A percentile compares a stretch with the other conserved stretches of the same genome.
phyloP scores from a whole-genome alignment of 1,140 invertebrate genomes.

The Danaus melanippus region DNA sequence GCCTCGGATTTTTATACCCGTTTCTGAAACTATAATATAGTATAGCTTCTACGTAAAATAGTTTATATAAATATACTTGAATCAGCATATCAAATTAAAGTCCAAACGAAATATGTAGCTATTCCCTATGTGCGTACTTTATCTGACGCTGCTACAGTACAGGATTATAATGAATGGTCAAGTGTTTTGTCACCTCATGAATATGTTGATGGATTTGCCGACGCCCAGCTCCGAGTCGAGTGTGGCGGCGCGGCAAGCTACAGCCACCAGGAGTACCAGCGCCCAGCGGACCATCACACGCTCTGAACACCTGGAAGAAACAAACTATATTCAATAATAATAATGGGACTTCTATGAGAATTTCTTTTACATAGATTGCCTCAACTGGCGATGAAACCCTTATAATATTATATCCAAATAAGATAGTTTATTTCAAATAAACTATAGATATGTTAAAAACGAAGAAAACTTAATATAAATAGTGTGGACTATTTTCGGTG shows the following conservation, averaged over 20 bases:
- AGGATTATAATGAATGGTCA: not conserved
- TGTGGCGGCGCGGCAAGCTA: slow-evolving; percentile 54
- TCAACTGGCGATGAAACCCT: too few relatives aligned
- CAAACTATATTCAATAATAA: not conserved
- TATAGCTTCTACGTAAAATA: too few relatives aligned
- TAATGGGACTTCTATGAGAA: not conserved
- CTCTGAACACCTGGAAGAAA: slow-evolving; percentile 29
- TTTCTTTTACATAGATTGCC: too few relatives aligned
- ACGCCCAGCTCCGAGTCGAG: slow-evolving; percentile 76
- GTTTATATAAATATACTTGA: too few relatives aligned
- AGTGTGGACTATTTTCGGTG: too few relatives aligned
- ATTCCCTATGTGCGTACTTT: too few relatives aligned
- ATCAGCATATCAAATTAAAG: too few relatives aligned
- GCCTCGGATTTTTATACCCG: too few relatives aligned
- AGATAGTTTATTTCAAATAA: not conserved
- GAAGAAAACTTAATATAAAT: too few relatives aligned
- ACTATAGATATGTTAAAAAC: not conserved
- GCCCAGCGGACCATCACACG: slow-evolving; percentile 58
- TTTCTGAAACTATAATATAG: too few relatives aligned
- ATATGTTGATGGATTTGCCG: slow-evolving; percentile 82
- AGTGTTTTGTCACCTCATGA: slow-evolving; percentile 67
- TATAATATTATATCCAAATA: not conserved
- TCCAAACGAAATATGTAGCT: too few relatives aligned
- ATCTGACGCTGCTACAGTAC: too few relatives aligned
- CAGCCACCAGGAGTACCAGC: slow-evolving; percentile 50